Conservation (phyloP, 2,888 invertebrate genomes). For the Acleris sparsana region DNA sequence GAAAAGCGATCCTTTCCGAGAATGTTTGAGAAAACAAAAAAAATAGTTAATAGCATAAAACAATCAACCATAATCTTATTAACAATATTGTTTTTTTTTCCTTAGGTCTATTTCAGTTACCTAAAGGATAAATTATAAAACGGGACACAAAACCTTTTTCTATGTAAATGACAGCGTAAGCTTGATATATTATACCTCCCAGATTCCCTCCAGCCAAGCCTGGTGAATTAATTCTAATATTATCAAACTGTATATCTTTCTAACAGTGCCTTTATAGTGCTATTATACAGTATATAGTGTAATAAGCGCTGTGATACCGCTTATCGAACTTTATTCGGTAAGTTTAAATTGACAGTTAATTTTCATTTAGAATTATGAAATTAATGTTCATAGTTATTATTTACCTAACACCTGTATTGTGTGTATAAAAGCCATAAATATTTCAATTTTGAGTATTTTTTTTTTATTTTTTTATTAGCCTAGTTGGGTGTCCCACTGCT, state of each 20-base stretch:
- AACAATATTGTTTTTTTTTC: not conserved
- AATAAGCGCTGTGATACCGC: not conserved
- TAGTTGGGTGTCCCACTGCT: no score
- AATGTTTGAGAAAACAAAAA: no score
- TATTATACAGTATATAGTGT: not conserved
- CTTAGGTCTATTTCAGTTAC: not conserved
- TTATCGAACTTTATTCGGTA: not conserved
- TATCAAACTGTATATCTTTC: not conserved
- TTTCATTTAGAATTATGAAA: not conserved
- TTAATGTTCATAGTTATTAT: not conserved
- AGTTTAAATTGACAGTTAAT: not conserved
- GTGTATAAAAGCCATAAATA: no score
- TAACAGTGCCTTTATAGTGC: not conserved
- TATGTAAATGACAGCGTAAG: conserved; percentile 32
- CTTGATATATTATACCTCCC: conserved; percentile 28
- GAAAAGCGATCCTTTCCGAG: no score
- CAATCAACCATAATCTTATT: no score
- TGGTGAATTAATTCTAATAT: conserved; percentile 30
- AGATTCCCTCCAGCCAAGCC: not conserved
- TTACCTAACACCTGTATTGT: no score
- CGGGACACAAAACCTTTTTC: conserved; percentile 32
- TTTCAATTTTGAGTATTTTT: no score
- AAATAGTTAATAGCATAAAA: no score
- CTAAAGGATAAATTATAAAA: conserved; percentile 10
- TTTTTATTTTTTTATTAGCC: no score